These are phyloP conservation scores for Phalacrocorax pelagicus DNA, from an alignment of 2,113 vertebrate species.

Conservation along the genomic window DNA sequence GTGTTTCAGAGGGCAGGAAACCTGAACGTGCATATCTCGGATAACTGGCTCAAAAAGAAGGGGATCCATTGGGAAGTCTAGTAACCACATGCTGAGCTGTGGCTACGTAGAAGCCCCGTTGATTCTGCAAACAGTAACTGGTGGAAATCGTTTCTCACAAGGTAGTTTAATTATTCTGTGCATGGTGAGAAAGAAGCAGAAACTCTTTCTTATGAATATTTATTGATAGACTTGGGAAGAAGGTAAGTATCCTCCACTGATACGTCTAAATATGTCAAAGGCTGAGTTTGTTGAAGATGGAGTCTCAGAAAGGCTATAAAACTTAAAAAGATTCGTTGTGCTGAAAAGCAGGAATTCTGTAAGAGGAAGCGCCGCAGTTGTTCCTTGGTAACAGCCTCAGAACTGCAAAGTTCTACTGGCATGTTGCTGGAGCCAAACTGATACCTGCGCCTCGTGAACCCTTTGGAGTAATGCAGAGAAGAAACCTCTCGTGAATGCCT, in stretches of 20 bases:
- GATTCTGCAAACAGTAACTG: background rate
- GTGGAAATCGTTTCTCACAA: background rate
- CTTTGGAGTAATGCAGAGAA: background rate
- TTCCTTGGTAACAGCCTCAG: background rate
- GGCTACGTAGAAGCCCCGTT: background rate
- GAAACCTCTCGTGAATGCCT: background rate
- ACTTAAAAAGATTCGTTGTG: too few relatives aligned
- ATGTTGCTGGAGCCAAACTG: background rate
- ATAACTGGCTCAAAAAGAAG: background rate
- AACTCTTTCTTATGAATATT: background rate
- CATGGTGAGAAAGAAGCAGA: background rate
- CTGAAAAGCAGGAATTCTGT: background rate
- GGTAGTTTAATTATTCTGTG: background rate
- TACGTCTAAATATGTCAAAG: background rate
- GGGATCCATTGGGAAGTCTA: background rate
- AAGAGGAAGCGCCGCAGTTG: background rate
- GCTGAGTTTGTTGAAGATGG: background rate
- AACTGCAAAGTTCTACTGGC: background rate
- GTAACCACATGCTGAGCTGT: too few relatives aligned
- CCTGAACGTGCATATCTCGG: accelerated
- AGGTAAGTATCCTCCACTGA: background rate
- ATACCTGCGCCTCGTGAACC: too few relatives aligned
- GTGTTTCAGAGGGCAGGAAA: background rate
- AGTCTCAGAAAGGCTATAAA: background rate
- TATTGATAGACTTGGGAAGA: background rate